Conservation (phyloP, 2,888 invertebrate species). For the Trilocha varians region DNA sequence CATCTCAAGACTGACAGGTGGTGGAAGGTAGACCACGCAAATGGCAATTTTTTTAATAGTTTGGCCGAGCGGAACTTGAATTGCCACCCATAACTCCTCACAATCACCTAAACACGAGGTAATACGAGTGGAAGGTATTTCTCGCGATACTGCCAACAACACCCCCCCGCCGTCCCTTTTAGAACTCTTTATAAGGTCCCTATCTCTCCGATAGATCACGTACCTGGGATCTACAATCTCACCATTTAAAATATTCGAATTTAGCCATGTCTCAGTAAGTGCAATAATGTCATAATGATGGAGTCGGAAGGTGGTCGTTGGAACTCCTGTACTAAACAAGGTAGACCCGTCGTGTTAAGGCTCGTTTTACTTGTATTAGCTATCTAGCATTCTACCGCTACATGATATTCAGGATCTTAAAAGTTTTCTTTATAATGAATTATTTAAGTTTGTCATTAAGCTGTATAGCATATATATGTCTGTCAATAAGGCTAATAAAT, state of each 20-base stretch:
- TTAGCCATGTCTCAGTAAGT: slow-evolving; percentile 2
- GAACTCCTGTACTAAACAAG: no score
- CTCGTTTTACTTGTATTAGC: no score
- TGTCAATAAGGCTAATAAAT: no score
- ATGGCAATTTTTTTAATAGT: no score
- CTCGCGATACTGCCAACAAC: not conserved
- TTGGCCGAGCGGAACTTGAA: not conserved
- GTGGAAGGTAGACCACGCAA: not conserved
- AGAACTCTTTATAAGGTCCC: not conserved
- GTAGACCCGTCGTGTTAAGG: no score
- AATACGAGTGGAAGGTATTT: not conserved
- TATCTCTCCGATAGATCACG: not conserved
- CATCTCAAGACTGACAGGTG: not conserved
- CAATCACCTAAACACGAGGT: not conserved
- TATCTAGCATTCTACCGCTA: no score
- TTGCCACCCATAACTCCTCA: slow-evolving; percentile 1
- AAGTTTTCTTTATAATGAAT: no score
- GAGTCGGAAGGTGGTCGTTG: no score
- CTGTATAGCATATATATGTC: no score
- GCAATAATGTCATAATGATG: slow-evolving; percentile 1
- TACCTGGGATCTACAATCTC: slow-evolving; percentile 1
- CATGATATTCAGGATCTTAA: no score
- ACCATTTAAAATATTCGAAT: not conserved
- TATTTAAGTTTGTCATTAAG: no score
- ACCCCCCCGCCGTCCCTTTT: slow-evolving; percentile 1